Conservation (phyloP, 2,113 vertebrate genomes). For the Candoia aspera region DNA sequence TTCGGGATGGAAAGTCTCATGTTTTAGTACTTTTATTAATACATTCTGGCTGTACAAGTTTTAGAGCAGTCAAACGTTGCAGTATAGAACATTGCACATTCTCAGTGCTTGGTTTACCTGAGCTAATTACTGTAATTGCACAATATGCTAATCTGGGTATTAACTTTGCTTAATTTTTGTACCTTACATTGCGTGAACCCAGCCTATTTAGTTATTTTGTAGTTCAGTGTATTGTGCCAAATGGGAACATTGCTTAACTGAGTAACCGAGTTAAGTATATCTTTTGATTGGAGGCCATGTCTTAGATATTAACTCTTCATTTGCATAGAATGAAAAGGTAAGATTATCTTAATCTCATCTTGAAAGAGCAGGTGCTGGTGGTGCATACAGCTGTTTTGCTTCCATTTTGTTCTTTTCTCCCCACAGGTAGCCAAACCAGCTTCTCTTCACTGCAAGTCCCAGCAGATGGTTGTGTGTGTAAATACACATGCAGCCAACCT, state of each 20-base stretch:
- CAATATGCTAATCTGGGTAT: not conserved
- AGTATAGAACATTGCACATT: not conserved
- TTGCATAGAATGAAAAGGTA: not conserved
- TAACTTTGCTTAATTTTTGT: not conserved
- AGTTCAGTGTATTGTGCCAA: not conserved
- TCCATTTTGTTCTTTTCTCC: not conserved
- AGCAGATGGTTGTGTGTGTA: not conserved
- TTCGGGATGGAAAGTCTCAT: not conserved
- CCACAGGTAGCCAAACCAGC: not conserved
- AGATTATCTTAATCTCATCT: not conserved
- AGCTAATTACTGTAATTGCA: not conserved
- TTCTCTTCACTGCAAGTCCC: not conserved
- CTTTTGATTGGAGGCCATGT: not conserved
- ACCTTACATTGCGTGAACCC: not conserved
- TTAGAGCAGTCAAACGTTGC: not conserved
- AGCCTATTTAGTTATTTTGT: not conserved
- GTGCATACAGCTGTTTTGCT: not conserved
- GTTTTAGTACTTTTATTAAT: not conserved
- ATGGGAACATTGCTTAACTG: not conserved
- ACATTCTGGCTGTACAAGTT: not conserved
- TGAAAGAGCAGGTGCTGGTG: not conserved
- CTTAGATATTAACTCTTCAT: not conserved
- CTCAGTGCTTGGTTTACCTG: not conserved
- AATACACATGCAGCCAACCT: not conserved
- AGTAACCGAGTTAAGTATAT: not conserved